A percentile compares a stretch with the other conserved stretches of the same genome.
These are phyloP conservation scores for Conus betulinus DNA, from an alignment of 1,140 invertebrate genomes.

Conservation along the genomic window DNA sequence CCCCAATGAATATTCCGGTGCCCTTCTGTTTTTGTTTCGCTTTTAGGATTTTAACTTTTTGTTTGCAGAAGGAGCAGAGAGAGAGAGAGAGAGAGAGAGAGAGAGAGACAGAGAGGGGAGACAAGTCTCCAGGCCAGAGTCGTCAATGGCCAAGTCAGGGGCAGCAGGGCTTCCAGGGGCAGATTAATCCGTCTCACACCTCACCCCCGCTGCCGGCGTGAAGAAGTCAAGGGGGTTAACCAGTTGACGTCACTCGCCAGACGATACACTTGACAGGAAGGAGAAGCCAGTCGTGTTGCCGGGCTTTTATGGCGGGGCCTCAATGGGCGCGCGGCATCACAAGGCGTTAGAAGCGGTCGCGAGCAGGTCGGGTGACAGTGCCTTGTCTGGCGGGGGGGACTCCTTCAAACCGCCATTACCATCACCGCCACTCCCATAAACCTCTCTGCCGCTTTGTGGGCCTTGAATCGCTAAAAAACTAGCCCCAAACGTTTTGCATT, in stretches of 20 bases:
- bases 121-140: no score
- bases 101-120: no score
- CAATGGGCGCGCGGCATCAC: neutral
- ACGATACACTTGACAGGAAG: neutral
- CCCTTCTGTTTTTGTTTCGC: no score
- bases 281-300: neutral
- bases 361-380: constrained; percentile 5
- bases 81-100: no score
- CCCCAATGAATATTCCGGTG: no score
- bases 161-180: neutral
- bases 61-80: no score
- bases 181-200: constrained; percentile 6
- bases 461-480: neutral
- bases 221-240: neutral
- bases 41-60: no score
- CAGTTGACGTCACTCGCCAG: neutral
- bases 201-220: neutral
- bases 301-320: neutral
- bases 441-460: neutral
- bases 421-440: neutral
- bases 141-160: no score
- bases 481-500: neutral
- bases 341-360: constrained; percentile 1
- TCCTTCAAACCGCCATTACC: neutral
- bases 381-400: neutral